A percentile compares a stretch with the other conserved stretches of the same genome.
phyloP scores from a whole-genome alignment of 2,797 vertebrate genomes.

The Psittacula echo region DNA sequence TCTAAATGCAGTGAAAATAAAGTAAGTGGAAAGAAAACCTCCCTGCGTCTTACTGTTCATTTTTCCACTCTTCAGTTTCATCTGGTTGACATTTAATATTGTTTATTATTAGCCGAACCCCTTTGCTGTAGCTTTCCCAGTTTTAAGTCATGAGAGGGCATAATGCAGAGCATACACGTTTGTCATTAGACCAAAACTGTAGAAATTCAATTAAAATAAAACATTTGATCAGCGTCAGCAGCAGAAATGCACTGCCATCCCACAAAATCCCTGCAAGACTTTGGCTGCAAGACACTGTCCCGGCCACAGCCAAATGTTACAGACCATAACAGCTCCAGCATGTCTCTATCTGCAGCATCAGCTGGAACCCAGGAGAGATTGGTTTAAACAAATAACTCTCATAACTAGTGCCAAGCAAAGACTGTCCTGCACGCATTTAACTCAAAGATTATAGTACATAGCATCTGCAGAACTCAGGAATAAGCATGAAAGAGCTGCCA shows the following conservation, averaged over 20 bases:
- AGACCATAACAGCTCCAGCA: neutral
- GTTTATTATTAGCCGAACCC: slow-evolving; percentile 48
- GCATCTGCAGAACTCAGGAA: neutral
- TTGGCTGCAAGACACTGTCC: neutral
- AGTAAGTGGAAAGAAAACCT: neutral
- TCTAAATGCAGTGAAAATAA: slow-evolving; percentile 25
- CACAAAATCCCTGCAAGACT: neutral
- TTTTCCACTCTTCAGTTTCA: slow-evolving; percentile 22
- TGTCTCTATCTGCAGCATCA: neutral
- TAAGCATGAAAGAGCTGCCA: neutral
- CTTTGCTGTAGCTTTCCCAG: neutral
- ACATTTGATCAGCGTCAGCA: neutral
- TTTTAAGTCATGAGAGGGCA: neutral
- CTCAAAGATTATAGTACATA: neutral
- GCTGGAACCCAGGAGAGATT: neutral
- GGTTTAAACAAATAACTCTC: neutral
- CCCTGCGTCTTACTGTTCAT: fast-evolving
- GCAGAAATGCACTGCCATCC: neutral
- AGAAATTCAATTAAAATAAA: slow-evolving; percentile 19
- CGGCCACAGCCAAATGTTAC: neutral
- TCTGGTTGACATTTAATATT: slow-evolving; percentile 62
- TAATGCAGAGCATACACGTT: slow-evolving; percentile 10
- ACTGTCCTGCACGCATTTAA: neutral
- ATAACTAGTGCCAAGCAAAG: neutral
- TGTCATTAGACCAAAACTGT: neutral